A percentile compares a stretch with the other conserved stretches of the same genome.
Conservation (phyloP, 1,140 invertebrate species). For the Argopecten irradians region DNA sequence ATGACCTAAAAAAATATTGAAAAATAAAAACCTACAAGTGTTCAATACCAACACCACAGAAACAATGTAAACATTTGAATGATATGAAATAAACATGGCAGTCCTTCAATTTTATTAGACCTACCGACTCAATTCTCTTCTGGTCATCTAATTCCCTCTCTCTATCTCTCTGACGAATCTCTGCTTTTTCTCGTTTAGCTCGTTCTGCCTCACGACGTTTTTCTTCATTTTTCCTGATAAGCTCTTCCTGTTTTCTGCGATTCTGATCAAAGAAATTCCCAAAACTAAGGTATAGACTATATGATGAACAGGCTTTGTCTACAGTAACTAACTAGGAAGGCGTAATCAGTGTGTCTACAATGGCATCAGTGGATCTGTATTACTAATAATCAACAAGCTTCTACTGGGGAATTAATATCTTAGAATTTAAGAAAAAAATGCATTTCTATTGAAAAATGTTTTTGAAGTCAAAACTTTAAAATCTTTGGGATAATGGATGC, state of each 20-base stretch:
- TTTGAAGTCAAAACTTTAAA: too few species aligned
- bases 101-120: background rate
- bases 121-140: constrained; percentile 49
- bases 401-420: too few species aligned
- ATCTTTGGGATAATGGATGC: background rate
- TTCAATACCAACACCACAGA: background rate
- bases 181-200: constrained; percentile 61
- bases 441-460: too few species aligned
- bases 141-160: constrained; percentile 54
- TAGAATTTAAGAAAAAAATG: too few species aligned
- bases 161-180: constrained; percentile 59
- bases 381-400: too few species aligned
- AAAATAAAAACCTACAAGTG: background rate
- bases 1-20: too few species aligned
- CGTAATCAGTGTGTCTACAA: too few species aligned
- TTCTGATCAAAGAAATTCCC: constrained; percentile 56
- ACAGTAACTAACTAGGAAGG: too few species aligned
- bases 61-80: background rate
- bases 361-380: too few species aligned
- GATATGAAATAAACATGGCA: background rate
- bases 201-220: constrained; percentile 67
- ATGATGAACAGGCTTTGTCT: too few species aligned
- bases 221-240: constrained; percentile 68
- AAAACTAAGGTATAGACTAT: too few species aligned
- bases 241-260: constrained; percentile 70